A percentile compares a stretch with the other conserved stretches of the same genome.
phyloP scores from a whole-genome alignment of 2,888 invertebrate genomes.

The Xestoiulus laeticollis region DNA sequence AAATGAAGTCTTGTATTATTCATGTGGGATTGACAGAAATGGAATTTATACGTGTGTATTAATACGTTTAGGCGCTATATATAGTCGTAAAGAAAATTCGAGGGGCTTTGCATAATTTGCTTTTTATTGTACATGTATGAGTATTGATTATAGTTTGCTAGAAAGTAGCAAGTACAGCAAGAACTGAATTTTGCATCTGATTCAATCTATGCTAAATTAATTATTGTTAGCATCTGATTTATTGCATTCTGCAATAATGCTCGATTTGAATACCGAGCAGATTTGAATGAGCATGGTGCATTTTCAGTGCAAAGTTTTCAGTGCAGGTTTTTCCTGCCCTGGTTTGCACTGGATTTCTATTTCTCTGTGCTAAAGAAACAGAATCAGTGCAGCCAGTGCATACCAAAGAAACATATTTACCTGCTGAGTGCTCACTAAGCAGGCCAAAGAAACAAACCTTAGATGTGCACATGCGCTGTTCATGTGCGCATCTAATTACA shows the following conservation, averaged over 20 bases:
- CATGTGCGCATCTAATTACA: too few relatives aligned
- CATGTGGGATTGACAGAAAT: slow-evolving; percentile 20
- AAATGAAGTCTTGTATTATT: slow-evolving; percentile 26
- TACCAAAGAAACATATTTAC: too few relatives aligned
- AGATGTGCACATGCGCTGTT: too few relatives aligned
- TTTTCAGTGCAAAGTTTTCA: too few relatives aligned
- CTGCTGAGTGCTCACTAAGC: too few relatives aligned
- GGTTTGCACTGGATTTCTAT: too few relatives aligned
- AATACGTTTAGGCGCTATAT: slow-evolving; percentile 18
- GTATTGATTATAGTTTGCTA: background rate
- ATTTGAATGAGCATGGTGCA: background rate
- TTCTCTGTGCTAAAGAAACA: too few relatives aligned
- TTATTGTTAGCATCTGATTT: background rate
- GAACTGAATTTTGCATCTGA: background rate
- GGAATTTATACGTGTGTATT: slow-evolving; percentile 3
- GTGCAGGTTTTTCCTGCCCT: too few relatives aligned
- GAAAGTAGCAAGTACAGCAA: background rate
- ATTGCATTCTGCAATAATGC: background rate
- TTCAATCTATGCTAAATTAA: slow-evolving; percentile 3
- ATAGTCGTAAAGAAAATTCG: slow-evolving; percentile 11
- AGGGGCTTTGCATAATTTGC: slow-evolving; percentile 8
- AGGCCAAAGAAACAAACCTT: too few relatives aligned
- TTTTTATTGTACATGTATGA: background rate
- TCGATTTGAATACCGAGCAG: background rate
- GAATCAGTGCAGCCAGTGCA: too few relatives aligned